Evolutionary conservation across 2,113 vertebrate genomes (phyloP), one percentile per base, ranked within the genome.

Genomic region (Pterophyllum scalare): DNA sequence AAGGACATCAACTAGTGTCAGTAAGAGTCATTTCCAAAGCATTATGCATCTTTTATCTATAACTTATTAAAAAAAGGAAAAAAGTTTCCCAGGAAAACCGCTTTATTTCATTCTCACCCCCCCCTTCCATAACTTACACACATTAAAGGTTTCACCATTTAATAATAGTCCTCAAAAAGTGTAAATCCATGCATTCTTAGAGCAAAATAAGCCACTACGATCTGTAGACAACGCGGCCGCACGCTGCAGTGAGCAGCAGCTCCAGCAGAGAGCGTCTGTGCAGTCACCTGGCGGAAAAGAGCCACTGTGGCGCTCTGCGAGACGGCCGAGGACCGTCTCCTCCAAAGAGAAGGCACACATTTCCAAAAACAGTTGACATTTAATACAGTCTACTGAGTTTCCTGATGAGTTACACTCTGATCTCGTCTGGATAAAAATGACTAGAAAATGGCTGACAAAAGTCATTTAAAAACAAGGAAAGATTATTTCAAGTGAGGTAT

Each of bases 261-360:
- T 86, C 89, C 88, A 94, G 88, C 81, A 89, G 89, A 90, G 86
- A 40, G 57, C 79, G 59, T 78, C 76, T 74, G 59, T 79, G 79
- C 83, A 86, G 87, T 87, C 82, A 75, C 86, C 81, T 74, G 85
- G 49, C 83, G 74, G 85, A 88, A 75, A 91, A 78, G 88, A 88
- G 88, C 78, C 87, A 67, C 84, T 62, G 72, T 79, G 87, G 75
- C 62, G 87, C 89, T 56, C 88, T 58, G 77, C 26, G 52, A 79
- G 89, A 75, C 80, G 67, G 80, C 54, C 31, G 88, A 91, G 80
- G 84, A 87, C 79, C 81, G 52, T 82, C 91, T 86, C 83, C 85
- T 86, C 88, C 80, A 91, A 87, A 91, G 86, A 93, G 92, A 95
- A 95, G 95, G 94, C 94, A 94, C 95, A 88, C 88, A 80, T 92